These are phyloP conservation scores for Amphipoea oculea DNA, from an alignment of 2,888 invertebrate species.

Conservation along the genomic window DNA sequence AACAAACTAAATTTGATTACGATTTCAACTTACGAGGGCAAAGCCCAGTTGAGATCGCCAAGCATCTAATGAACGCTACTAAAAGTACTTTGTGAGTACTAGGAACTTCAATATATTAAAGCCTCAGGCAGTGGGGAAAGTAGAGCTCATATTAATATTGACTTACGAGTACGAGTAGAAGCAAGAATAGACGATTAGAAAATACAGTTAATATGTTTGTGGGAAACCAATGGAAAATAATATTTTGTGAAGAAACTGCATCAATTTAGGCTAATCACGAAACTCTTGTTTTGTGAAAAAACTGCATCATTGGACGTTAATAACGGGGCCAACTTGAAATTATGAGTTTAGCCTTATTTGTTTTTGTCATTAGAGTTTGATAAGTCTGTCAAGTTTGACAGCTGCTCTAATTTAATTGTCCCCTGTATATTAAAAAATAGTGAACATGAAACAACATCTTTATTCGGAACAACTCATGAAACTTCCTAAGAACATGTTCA, in stretches of 20 bases:
- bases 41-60: constrained; percentile 16
- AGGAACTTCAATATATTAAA: constrained; percentile 41
- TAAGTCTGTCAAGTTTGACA: neutral
- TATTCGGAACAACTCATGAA: neutral
- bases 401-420: no score
- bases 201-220: neutral
- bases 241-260: neutral
- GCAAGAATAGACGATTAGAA: neutral
- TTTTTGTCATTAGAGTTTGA: no score
- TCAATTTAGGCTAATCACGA: neutral
- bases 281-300: neutral
- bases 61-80: constrained; percentile 4
- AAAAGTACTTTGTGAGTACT: constrained; percentile 12
- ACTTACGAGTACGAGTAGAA: constrained; percentile 7
- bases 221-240: neutral
- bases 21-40: constrained; percentile 1
- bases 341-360: neutral
- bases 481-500: neutral
- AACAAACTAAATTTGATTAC: neutral
- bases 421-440: no score
- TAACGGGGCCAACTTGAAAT: neutral
- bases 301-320: neutral
- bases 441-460: neutral
- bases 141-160: constrained; percentile 22
- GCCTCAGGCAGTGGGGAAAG: constrained; percentile 4